phyloP scores from a whole-genome alignment of 1,140 invertebrate genomes.

The Drosophila trapezifrons region DNA sequence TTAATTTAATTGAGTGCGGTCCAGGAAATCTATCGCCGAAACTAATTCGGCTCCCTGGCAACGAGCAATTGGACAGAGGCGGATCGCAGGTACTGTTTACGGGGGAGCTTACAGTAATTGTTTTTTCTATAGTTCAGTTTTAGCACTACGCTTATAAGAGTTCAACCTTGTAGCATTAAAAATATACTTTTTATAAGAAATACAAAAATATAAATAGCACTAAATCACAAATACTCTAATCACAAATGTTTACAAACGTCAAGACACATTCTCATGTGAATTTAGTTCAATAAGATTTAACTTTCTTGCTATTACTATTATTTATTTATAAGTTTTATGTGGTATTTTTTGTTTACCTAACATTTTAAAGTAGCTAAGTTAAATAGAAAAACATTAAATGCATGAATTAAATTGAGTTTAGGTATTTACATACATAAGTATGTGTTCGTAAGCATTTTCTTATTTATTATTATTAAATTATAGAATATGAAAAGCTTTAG shows the following conservation, averaged over 20 bases:
- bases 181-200: not conserved
- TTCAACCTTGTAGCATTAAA: not conserved
- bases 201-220: not conserved
- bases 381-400: too few relatives aligned
- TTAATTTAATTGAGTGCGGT: conserved; percentile 13
- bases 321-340: not conserved
- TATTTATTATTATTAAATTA: too few relatives aligned
- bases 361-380: too few relatives aligned
- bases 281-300: not conserved
- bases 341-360: not conserved
- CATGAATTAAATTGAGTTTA: too few relatives aligned
- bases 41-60: conserved; percentile 8
- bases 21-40: conserved; percentile 9
- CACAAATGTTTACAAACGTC: not conserved
- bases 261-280: too few relatives aligned
- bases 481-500: not conserved
- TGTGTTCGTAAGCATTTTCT: too few relatives aligned
- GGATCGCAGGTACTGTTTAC: too few relatives aligned
- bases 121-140: not conserved
- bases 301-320: not conserved
- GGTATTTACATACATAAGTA: too few relatives aligned
- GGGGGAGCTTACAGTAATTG: not conserved
- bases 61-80: not conserved
- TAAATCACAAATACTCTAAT: not conserved
- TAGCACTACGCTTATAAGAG: not conserved